Percentiles rank a stretch among this genome's conserved stretches.
Evolutionary conservation across 2,113 vertebrate genomes (phyloP).

Genomic region (Helogale parvula): DNA sequence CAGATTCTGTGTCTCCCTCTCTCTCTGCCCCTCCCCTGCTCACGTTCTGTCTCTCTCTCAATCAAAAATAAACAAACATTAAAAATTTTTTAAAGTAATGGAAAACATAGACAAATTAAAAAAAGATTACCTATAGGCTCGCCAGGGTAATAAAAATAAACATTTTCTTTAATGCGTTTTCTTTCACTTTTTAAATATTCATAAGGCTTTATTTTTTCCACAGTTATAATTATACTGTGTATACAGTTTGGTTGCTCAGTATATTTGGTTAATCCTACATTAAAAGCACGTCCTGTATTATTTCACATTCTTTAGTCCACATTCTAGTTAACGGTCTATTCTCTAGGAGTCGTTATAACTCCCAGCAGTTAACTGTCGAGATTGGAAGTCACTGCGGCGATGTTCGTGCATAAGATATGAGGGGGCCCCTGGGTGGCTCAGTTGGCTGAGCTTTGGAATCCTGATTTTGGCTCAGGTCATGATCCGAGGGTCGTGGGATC

Average conservation of each 20-base stretch:
- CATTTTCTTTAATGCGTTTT: slow-evolving; percentile 2
- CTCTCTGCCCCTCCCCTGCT: no score
- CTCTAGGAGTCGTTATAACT: background rate
- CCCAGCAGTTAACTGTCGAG: background rate
- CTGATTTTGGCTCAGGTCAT: no score
- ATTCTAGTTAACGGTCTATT: background rate
- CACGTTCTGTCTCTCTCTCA: no score
- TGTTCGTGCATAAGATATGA: background rate
- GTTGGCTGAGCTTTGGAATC: no score
- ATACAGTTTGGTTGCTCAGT: background rate
- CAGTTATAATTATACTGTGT: background rate
- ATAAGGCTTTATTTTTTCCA: slow-evolving; percentile 9
- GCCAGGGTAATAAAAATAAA: background rate
- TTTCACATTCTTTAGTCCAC: background rate
- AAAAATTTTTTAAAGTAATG: background rate
- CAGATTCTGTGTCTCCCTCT: no score
- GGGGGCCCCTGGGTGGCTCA: no score
- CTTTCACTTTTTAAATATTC: background rate
- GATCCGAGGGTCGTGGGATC: no score
- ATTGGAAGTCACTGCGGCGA: background rate
- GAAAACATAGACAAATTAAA: background rate
- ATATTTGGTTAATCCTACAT: background rate
- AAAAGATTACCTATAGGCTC: background rate
- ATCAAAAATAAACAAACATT: no score
- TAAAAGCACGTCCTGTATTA: slow-evolving; percentile 11